Evolutionary conservation across 2,888 invertebrate species (phyloP).

Genomic region (Drosophila hamatofila): DNA sequence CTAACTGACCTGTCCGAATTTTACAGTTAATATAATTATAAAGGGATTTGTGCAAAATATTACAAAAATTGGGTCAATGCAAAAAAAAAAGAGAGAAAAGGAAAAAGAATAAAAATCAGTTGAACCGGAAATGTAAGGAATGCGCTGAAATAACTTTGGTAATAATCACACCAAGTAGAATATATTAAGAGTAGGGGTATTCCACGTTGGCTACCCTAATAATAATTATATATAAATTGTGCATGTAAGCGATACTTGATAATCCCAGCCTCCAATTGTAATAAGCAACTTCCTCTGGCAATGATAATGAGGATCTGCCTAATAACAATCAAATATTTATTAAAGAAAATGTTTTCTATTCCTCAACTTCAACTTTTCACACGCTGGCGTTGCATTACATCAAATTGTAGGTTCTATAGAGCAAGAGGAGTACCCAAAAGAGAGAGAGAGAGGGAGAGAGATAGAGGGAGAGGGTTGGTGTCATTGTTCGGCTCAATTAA

Average conservation of each 20-base stretch:
- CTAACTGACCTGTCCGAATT: conserved; percentile 77
- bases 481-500: conserved; percentile 45
- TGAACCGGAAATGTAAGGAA: conserved; percentile 12
- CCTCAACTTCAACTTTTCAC: conserved; percentile 31
- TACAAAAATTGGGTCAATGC: conserved; percentile 60
- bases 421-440: not conserved
- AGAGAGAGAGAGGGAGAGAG: not conserved
- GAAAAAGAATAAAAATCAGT: conserved; percentile 36
- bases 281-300: conserved; percentile 35
- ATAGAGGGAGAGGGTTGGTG: not conserved
- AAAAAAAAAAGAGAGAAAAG: conserved; percentile 3
- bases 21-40: conserved; percentile 67
- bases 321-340: conserved; percentile 45
- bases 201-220: not conserved
- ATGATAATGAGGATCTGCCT: conserved; percentile 16
- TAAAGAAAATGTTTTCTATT: conserved; percentile 21
- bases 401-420: conserved; percentile 27
- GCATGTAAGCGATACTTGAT: conserved; percentile 13
- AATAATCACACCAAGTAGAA: not conserved
- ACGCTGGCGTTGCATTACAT: conserved; percentile 34
- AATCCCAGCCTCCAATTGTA: conserved; percentile 12
- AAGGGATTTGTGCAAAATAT: conserved; percentile 32
- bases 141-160: not conserved
- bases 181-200: not conserved
- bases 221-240: not conserved